Evolutionary conservation across 2,888 invertebrate genomes (phyloP), one percentile per base, ranked within the genome.

Genomic region (Onchidella celtica): DNA sequence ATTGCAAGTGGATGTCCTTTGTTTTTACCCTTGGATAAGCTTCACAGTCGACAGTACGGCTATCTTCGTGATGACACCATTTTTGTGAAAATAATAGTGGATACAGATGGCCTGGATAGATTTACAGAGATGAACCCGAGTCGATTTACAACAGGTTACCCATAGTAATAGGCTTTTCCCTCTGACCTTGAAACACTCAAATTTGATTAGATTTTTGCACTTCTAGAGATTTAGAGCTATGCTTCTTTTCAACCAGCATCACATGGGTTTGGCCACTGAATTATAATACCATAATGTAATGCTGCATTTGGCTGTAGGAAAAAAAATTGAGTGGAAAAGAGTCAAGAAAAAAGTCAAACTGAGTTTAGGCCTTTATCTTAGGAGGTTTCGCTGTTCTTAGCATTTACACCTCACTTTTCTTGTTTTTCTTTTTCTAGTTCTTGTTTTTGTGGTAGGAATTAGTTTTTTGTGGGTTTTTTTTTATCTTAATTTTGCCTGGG

Each of bases 1-100:
- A 92, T 93, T 17, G 93, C 93, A 3, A 91, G 90, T 81, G 93
- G 93, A 0, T 92, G 92, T 81, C 93, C 93, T 0, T 82, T 91
- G 73, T 93, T 93, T 82, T 85, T 91, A 63, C 86, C 88, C 0
- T 84, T 90, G 24, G 74, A 86, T 21, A 86, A 90, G 57, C 83
- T 90, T 17, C 86, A 88, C 36, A 86, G 85, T 57, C 81, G 85
- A 17, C 83, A 81, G 40, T 75, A 83, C 24, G 87, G 86, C 2
- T 92, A 88, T 83, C 86, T 91, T n/a, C 88, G 87, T 74, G 91
- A 92, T 81, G 90, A 92, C 76, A 87, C 88, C 3, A 87, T 90
- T 84, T 92, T 89, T 82, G 86, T 92, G 40, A 91, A 90, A 79
- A 88, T 91, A 61, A 84, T 88, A 4, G 90, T 91, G 55, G 86